A percentile compares a stretch with the other conserved stretches of the same genome.
Evolutionary conservation across 2,113 vertebrate genomes (phyloP).

Genomic region (Natator depressus): DNA sequence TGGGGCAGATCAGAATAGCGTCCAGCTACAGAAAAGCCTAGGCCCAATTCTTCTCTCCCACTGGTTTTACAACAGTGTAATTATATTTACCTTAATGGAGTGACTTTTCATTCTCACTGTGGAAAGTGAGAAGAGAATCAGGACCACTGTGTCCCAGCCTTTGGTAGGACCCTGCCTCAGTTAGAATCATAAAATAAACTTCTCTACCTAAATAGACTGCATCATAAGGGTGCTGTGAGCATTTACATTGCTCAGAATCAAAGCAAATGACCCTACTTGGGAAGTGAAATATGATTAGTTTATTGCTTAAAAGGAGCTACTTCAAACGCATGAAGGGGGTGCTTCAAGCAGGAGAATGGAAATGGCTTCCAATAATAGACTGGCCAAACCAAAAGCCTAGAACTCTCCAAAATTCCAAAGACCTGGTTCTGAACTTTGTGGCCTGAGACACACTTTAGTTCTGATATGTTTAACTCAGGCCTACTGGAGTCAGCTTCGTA

Average conservation of each 20-base stretch:
- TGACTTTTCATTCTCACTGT: neutral
- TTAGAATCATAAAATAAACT: conserved; percentile 13
- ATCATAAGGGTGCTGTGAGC: neutral
- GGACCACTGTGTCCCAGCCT: neutral
- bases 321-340: neutral
- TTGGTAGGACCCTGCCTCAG: neutral
- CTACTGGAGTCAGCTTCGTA: neutral
- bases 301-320: neutral
- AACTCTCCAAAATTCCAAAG: neutral
- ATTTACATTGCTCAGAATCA: neutral
- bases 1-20: neutral
- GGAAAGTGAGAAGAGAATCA: neutral
- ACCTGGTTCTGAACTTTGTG: neutral
- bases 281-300: neutral
- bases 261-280: neutral
- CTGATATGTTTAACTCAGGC: neutral
- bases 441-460: neutral
- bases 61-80: neutral
- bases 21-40: neutral
- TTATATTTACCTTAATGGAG: neutral
- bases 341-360: neutral
- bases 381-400: neutral
- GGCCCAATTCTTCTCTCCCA: neutral
- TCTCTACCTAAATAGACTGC: neutral
- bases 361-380: neutral